phyloP scores from a whole-genome alignment of 2,888 invertebrate genomes.

The Drosophila subquinaria region DNA sequence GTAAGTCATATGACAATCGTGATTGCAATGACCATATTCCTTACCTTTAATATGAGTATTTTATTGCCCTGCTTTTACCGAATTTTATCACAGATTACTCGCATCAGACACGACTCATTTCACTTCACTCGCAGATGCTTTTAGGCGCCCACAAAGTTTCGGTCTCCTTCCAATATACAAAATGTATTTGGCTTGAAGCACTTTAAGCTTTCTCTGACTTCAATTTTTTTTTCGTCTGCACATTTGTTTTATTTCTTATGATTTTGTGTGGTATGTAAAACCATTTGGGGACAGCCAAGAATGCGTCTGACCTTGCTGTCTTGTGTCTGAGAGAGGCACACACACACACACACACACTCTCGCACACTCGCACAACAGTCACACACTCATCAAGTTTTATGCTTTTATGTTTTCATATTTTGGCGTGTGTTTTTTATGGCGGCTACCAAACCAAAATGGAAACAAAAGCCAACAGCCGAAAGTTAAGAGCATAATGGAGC shows the following conservation, averaged over 20 bases:
- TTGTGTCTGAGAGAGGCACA: slow-evolving; percentile 7
- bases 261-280: slow-evolving; percentile 38
- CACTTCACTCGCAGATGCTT: slow-evolving; percentile 21
- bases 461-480: slow-evolving; percentile 58
- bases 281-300: slow-evolving; percentile 29
- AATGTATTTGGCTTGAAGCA: slow-evolving; percentile 12
- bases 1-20: not conserved
- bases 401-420: slow-evolving; percentile 57
- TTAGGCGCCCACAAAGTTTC: slow-evolving; percentile 25
- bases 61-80: slow-evolving; percentile 29
- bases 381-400: slow-evolving; percentile 44
- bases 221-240: slow-evolving; percentile 17
- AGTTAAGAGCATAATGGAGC: slow-evolving; percentile 77
- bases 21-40: slow-evolving; percentile 15
- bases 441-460: slow-evolving; percentile 43
- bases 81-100: slow-evolving; percentile 25
- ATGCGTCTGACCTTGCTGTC: slow-evolving; percentile 55
- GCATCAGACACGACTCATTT: slow-evolving; percentile 30
- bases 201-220: slow-evolving; percentile 35
- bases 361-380: slow-evolving; percentile 15
- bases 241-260: slow-evolving; percentile 48
- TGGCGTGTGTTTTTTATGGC: slow-evolving; percentile 60
- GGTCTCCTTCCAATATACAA: not conserved
- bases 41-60: slow-evolving; percentile 19
- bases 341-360: slow-evolving; percentile 10